A percentile compares a stretch with the other conserved stretches of the same genome.
phyloP scores from a whole-genome alignment of 2,888 invertebrate genomes.

The Thalpophila matura region DNA sequence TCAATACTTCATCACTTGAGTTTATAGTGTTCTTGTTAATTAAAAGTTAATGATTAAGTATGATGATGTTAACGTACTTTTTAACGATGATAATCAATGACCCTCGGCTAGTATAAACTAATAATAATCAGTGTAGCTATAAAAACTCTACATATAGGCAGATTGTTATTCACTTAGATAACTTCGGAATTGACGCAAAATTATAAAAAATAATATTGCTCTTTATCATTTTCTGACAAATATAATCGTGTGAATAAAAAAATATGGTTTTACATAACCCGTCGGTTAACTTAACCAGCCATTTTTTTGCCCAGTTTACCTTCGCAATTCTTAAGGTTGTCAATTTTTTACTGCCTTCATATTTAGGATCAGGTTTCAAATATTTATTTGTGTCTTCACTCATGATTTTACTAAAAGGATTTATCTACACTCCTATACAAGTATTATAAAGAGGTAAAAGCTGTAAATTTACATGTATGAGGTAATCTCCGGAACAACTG shows the following conservation, averaged over 20 bases:
- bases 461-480: no score
- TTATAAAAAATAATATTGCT: not conserved
- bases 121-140: not conserved
- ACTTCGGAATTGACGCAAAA: constrained; percentile 3
- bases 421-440: no score
- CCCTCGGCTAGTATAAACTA: not conserved
- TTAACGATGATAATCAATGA: not conserved
- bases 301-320: constrained; percentile 26
- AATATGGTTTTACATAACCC: constrained; percentile 17
- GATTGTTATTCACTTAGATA: not conserved
- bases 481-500: no score
- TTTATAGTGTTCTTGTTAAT: not conserved
- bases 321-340: constrained; percentile 15
- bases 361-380: constrained; percentile 7
- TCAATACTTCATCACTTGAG: not conserved
- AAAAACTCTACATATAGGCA: not conserved
- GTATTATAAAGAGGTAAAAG: no score
- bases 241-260: not conserved
- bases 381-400: no score
- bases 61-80: not conserved
- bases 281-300: constrained; percentile 2
- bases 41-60: not conserved
- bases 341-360: constrained; percentile 8
- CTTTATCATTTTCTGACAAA: constrained; percentile 17
- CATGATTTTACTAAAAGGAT: no score